Evolutionary conservation across 2,113 vertebrate species (phyloP).

Genomic region (Eulemur rufifrons): DNA sequence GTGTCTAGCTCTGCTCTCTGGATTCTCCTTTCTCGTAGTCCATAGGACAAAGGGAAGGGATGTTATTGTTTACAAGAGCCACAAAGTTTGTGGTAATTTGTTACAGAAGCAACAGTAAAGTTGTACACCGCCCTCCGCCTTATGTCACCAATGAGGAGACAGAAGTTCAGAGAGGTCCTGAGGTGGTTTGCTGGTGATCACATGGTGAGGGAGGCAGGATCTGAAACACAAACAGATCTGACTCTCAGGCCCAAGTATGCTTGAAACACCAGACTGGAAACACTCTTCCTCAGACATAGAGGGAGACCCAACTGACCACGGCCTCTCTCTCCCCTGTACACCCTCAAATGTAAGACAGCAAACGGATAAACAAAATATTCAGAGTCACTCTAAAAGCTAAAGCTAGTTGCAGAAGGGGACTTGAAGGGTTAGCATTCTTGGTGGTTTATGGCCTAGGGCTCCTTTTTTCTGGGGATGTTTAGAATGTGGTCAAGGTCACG

Average conservation of each 20-base stretch:
- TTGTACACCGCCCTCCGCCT: no score
- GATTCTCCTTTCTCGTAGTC: background rate
- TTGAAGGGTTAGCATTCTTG: rapidly evolving
- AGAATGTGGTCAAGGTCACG: background rate
- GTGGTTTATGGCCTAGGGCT: background rate
- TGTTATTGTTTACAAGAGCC: background rate
- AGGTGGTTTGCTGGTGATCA: background rate
- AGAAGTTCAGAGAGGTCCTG: background rate
- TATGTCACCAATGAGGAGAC: background rate
- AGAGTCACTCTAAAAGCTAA: background rate
- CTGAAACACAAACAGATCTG: background rate
- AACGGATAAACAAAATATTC: background rate
- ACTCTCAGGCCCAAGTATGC: background rate
- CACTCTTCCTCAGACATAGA: background rate
- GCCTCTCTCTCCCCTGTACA: no score
- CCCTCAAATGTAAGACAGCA: background rate
- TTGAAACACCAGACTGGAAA: background rate
- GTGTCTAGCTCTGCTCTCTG: background rate
- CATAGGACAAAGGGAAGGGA: background rate
- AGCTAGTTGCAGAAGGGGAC: background rate
- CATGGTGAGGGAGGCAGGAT: background rate
- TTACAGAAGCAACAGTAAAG: background rate
- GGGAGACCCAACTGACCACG: background rate
- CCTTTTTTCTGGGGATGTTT: background rate
- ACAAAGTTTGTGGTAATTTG: background rate